phyloP scores from a whole-genome alignment of 2,113 vertebrate genomes.

The Cryptoleucopteryx plumbea region DNA sequence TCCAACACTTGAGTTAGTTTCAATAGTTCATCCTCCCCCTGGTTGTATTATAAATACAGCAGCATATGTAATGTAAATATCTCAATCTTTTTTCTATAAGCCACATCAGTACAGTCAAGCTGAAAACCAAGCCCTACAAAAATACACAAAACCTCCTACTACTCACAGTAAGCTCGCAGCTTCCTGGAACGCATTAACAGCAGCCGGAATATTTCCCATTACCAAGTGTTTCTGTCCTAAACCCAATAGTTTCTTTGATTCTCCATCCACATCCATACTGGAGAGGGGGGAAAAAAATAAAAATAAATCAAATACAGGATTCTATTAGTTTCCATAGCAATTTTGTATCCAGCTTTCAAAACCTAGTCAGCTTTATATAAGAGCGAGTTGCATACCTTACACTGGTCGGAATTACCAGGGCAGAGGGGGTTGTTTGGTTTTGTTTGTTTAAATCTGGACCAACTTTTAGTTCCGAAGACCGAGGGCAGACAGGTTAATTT shows the following conservation, averaged over 20 bases:
- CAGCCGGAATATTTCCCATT: slow-evolving; percentile 92
- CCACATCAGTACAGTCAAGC: not conserved
- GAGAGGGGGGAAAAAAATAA: fast-evolving
- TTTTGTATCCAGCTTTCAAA: not conserved
- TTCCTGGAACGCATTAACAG: slow-evolving; percentile 93
- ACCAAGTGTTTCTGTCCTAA: slow-evolving; percentile 93
- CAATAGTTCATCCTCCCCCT: not conserved
- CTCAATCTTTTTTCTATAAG: not conserved
- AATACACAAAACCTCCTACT: not conserved
- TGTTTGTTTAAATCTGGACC: not conserved
- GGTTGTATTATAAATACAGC: not conserved
- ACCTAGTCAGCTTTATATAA: not conserved
- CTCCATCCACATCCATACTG: slow-evolving; percentile 84
- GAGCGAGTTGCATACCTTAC: fast-evolving
- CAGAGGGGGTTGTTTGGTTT: fast-evolving
- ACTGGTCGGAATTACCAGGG: not conserved
- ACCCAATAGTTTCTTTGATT: slow-evolving; percentile 92
- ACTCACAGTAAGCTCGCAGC: slow-evolving; percentile 95
- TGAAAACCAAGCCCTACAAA: not conserved
- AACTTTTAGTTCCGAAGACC: not conserved
- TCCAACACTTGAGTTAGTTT: not conserved
- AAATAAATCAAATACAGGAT: not conserved
- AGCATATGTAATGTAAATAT: fast-evolving
- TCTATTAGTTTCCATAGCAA: not conserved
- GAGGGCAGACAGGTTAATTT: not conserved